phyloP scores from a whole-genome alignment of 2,797 vertebrate genomes.

The Geotrypetes seraphini region DNA sequence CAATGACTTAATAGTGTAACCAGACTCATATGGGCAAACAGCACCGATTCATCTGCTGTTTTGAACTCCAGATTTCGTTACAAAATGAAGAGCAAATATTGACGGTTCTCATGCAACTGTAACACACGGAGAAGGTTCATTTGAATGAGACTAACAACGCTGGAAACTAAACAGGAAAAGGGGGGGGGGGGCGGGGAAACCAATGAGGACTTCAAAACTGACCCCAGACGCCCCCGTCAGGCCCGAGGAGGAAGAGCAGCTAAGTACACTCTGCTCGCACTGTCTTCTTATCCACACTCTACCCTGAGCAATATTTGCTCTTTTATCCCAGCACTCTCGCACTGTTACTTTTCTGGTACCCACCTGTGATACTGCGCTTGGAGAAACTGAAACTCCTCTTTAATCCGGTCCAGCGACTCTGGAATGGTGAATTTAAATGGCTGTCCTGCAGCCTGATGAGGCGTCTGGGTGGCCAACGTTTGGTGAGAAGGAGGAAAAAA shows the following conservation, averaged over 20 bases:
- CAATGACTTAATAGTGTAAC: conserved; percentile 17
- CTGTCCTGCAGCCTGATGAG: conserved; percentile 87
- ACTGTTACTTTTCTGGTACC: too few relatives aligned
- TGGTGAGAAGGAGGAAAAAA: conserved; percentile 1
- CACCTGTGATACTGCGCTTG: conserved; percentile 94
- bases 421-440: conserved; percentile 94
- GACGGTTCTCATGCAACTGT: conserved; percentile 30
- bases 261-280: too few relatives aligned
- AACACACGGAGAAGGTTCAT: conserved; percentile 24
- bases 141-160: conserved; percentile 19
- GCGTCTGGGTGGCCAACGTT: conserved; percentile 50
- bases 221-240: conserved; percentile 69
- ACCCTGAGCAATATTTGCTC: too few relatives aligned
- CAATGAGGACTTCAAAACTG: conserved; percentile 44
- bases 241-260: too few relatives aligned
- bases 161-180: conserved; percentile 29
- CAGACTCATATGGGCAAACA: conserved; percentile 14
- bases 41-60: conserved; percentile 30
- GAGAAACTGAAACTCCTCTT: conserved; percentile 91
- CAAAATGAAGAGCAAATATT: conserved; percentile 37
- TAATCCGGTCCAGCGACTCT: conserved; percentile 88
- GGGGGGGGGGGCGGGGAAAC: too few relatives aligned
- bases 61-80: conserved; percentile 24
- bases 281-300: too few relatives aligned
- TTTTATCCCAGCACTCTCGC: too few relatives aligned